Evolutionary conservation across 2,888 invertebrate genomes (phyloP).

Genomic region (Trachelus iudaicus): DNA sequence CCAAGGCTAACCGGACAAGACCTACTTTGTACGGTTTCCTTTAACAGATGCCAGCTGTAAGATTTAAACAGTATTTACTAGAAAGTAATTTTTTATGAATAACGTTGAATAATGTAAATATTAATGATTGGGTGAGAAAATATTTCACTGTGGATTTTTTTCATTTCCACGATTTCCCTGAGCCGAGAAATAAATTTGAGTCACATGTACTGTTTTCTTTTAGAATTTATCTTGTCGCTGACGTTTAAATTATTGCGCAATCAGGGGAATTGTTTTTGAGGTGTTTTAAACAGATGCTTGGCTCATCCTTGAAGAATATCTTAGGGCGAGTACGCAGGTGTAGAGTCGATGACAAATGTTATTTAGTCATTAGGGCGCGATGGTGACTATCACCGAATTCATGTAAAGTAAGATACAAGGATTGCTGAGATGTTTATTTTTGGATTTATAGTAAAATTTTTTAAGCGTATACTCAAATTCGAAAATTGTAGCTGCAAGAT

Average conservation of each 20-base stretch:
- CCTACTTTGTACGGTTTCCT: constrained; percentile 53
- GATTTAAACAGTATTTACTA: neutral
- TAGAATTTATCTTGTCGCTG: neutral
- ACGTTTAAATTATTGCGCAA: neutral
- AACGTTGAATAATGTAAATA: no score
- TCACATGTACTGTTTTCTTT: neutral
- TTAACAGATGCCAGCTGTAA: neutral
- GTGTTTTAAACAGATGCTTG: neutral
- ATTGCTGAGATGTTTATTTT: neutral
- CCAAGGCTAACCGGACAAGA: constrained; percentile 50
- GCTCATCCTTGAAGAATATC: neutral
- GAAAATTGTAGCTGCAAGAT: neutral
- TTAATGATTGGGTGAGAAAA: no score
- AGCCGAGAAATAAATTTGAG: constrained; percentile 7
- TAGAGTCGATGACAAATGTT: neutral
- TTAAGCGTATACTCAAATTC: neutral
- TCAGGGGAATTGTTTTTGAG: neutral
- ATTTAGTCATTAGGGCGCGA: neutral
- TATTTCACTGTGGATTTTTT: neutral
- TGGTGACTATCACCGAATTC: neutral
- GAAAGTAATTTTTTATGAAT: no score
- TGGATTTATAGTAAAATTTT: neutral
- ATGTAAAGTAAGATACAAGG: neutral
- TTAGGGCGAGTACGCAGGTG: neutral
- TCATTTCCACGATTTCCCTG: neutral